phyloP scores from a whole-genome alignment of 2,113 vertebrate genomes.

The Sinocyclocheilus rhinocerous region DNA sequence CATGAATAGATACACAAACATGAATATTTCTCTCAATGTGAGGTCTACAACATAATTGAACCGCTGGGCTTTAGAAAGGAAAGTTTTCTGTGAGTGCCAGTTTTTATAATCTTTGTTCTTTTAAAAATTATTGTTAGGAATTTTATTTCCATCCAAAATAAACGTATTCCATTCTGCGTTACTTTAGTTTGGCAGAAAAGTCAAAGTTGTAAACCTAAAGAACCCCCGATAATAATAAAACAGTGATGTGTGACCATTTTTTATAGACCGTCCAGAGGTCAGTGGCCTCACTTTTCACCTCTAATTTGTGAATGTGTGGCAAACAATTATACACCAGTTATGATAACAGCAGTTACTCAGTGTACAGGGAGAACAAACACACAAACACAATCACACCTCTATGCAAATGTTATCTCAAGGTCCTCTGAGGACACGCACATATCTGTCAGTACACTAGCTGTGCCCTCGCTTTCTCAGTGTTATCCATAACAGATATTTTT shows the following conservation, averaged over 20 bases:
- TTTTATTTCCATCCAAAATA: slow-evolving; percentile 2
- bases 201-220: slow-evolving; percentile 5
- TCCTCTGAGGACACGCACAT: slow-evolving; percentile 54
- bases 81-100: background rate
- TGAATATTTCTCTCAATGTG: slow-evolving; percentile 14
- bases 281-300: slow-evolving; percentile 31
- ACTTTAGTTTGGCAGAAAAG: slow-evolving; percentile 13
- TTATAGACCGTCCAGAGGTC: slow-evolving; percentile 15
- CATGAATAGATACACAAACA: slow-evolving; percentile 13
- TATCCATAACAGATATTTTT: slow-evolving; percentile 36
- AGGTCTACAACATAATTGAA: slow-evolving; percentile 27
- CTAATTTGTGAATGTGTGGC: slow-evolving; percentile 6
- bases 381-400: slow-evolving; percentile 1
- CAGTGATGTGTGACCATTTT: background rate
- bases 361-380: slow-evolving; percentile 6
- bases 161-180: background rate
- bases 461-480: slow-evolving; percentile 11
- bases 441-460: slow-evolving; percentile 19
- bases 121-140: background rate
- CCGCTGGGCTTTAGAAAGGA: slow-evolving; percentile 1
- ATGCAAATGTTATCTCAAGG: slow-evolving; percentile 49
- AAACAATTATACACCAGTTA: slow-evolving; percentile 16
- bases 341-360: slow-evolving; percentile 10
- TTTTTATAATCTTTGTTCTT: background rate
- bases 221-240: background rate